Conservation (phyloP, 2,888 invertebrate species). For the Saturnia pavonia region DNA sequence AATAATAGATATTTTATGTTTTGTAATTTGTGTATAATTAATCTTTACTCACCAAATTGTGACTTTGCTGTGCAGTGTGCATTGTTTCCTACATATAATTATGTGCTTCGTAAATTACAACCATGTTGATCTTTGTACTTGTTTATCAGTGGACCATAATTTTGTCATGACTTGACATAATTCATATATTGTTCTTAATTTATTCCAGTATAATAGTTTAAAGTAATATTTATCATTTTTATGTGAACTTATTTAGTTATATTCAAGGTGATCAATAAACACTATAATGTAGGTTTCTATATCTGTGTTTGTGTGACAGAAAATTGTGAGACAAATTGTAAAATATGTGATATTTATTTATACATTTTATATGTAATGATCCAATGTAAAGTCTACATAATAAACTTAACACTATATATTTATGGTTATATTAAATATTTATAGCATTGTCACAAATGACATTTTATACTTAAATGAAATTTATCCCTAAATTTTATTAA, state of each 20-base stretch:
- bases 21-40: neutral
- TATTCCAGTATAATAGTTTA: neutral
- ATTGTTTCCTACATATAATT: conserved; percentile 24
- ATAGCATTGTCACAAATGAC: no score
- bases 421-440: neutral
- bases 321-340: neutral
- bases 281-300: neutral
- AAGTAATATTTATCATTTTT: neutral
- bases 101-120: neutral
- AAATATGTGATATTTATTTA: no score
- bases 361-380: no score
- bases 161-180: neutral
- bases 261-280: neutral
- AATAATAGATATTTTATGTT: neutral
- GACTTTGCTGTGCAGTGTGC: conserved; percentile 26
- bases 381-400: no score
- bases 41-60: neutral
- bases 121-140: conserved; percentile 37
- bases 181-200: neutral
- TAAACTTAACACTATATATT: neutral
- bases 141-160: conserved; percentile 15
- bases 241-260: neutral
- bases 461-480: no score
- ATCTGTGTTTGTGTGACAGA: neutral
- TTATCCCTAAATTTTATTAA: no score